Evolutionary conservation across 2,888 invertebrate genomes (phyloP), one percentile per base, ranked within the genome.

Genomic region (Periphyllus acericola): DNA sequence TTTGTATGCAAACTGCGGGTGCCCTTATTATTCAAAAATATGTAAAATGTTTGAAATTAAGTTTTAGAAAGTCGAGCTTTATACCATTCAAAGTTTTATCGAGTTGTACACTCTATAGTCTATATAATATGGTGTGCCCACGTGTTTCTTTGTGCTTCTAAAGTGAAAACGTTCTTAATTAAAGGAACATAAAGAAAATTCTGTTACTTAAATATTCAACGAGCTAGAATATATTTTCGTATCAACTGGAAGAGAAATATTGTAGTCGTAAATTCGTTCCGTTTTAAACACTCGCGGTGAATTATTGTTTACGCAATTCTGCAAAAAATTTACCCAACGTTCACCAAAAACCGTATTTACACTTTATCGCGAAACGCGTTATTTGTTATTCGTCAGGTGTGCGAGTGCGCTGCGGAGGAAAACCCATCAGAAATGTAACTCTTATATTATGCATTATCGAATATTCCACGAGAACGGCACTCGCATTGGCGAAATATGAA

Each of bases 131-230:
- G 25, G 32, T 79, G 55, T 79, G 8, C 60, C 6, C 60, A 60
- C 19, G 34, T 60, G 66, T 81, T 68, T 40, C n/a, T 68, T 8
- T 29, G n/a, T 40, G 29, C 40, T 68, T 46, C 3, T 17, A 52
- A 46, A 52, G 34, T n/a, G 52, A 52, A 72, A n/a, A 60, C 25
- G 34, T 55, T 55, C 32, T 82, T 72, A 72, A 82, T 82, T 52
- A 72, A 34, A 72, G 25, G 21, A n/a, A 32, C 5, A 6, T 71
- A 52, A 40, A 25, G 71, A 52, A 82, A 72, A 82, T 32, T 52
- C 52, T 72, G 46, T 72, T 72, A n/a, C 52, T 72, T 72, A 82
- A 71, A 72, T 72, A 82, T 82, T 52, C 82, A 72, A 46, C 14
- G 14, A 46, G 11, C 46, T 46, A 46, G 14, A 46, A 14, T 46